Percentiles rank a stretch among this genome's conserved stretches.
Conservation (phyloP, 2,888 invertebrate genomes). For the Eupithecia abbreviata region DNA sequence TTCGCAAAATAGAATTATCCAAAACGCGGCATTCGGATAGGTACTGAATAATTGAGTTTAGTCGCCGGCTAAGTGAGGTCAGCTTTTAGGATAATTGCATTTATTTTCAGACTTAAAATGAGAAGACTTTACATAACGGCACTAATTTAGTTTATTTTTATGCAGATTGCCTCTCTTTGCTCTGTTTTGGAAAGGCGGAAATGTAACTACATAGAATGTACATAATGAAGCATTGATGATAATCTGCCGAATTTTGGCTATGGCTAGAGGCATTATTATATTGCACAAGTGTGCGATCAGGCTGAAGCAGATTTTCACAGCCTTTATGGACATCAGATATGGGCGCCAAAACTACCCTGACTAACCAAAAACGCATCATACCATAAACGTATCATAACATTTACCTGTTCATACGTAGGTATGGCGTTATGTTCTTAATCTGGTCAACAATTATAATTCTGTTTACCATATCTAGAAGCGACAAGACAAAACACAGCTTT, state of each 20-base stretch:
- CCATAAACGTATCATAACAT: neutral
- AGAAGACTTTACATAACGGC: neutral
- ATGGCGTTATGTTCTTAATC: neutral
- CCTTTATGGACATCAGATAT: too few relatives aligned
- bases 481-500: neutral
- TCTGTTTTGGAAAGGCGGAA: neutral
- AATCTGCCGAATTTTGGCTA: neutral
- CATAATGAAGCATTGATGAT: neutral
- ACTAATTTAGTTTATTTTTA: neutral
- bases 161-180: neutral
- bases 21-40: slow-evolving; percentile 37
- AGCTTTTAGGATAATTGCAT: slow-evolving; percentile 8
- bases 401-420: neutral
- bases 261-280: too few relatives aligned
- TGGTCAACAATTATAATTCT: neutral
- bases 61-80: slow-evolving; percentile 36
- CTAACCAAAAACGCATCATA: neutral
- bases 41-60: slow-evolving; percentile 45
- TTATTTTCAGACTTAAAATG: slow-evolving; percentile 7
- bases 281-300: too few relatives aligned
- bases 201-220: neutral
- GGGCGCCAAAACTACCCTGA: too few relatives aligned
- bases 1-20: slow-evolving; percentile 41
- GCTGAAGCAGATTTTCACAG: too few relatives aligned
- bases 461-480: neutral